Evolutionary conservation across 1,140 invertebrate genomes (phyloP).

Genomic region (Arctopsyche grandis): DNA sequence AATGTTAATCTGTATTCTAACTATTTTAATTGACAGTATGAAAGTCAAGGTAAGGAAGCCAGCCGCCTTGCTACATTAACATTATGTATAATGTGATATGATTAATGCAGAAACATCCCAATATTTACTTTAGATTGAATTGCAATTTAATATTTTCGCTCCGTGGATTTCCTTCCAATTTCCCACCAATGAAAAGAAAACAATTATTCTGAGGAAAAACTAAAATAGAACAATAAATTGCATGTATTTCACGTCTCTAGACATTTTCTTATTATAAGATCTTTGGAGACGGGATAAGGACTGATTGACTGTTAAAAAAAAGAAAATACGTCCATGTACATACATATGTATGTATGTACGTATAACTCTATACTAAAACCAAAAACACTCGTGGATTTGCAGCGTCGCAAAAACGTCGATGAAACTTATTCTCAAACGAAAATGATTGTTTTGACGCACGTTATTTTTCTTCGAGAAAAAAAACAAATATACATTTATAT

Average conservation of each 20-base stretch:
- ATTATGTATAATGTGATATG: neutral
- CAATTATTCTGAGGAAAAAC: neutral
- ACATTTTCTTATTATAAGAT: neutral
- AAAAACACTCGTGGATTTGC: neutral
- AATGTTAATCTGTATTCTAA: no score
- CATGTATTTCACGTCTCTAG: neutral
- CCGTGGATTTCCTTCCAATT: neutral
- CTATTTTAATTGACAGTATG: no score
- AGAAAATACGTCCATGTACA: no score
- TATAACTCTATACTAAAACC: neutral
- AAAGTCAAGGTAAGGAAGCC: neutral
- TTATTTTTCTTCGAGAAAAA: neutral
- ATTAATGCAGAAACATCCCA: neutral
- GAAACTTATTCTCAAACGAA: neutral
- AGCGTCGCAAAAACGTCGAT: neutral
- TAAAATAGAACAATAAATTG: constrained; percentile 7
- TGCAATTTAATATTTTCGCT: neutral
- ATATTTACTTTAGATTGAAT: neutral
- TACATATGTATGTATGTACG: no score
- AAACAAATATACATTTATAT: no score
- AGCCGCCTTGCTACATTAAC: no score
- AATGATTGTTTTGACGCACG: constrained; percentile 4
- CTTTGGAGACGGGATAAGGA: neutral
- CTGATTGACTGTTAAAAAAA: neutral
- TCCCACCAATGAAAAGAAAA: constrained; percentile 14